These are phyloP conservation scores for Cenopis cana DNA, from an alignment of 2,888 invertebrate species.

Conservation along the genomic window DNA sequence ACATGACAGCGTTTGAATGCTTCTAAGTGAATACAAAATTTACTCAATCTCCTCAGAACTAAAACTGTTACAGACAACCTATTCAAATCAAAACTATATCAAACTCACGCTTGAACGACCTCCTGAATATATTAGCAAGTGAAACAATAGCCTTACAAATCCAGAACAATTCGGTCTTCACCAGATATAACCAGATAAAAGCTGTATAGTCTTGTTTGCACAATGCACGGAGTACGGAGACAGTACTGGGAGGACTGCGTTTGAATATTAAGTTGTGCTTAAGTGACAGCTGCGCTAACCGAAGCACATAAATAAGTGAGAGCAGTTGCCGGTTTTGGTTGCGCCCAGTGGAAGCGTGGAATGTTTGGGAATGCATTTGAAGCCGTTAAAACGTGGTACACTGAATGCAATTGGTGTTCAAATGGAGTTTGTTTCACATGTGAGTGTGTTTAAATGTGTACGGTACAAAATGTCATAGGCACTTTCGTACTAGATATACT, in stretches of 20 bases:
- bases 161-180: slow-evolving; percentile 30
- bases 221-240: slow-evolving; percentile 45
- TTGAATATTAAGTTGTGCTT: slow-evolving; percentile 55
- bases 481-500: not conserved
- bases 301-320: slow-evolving; percentile 53
- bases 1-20: not conserved
- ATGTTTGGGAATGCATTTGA: not conserved
- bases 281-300: slow-evolving; percentile 53
- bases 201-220: slow-evolving; percentile 34
- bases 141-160: slow-evolving; percentile 34
- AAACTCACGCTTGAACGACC: slow-evolving; percentile 27
- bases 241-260: slow-evolving; percentile 44
- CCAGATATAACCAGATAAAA: slow-evolving; percentile 42
- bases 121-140: slow-evolving; percentile 21
- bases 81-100: slow-evolving; percentile 31
- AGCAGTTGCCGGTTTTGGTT: slow-evolving; percentile 36
- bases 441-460: not conserved
- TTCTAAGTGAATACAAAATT: not conserved
- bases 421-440: not conserved
- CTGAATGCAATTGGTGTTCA: not conserved
- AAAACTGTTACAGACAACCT: slow-evolving; percentile 3
- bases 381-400: not conserved
- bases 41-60: not conserved
- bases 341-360: slow-evolving; percentile 17
- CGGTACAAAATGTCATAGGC: not conserved